These are phyloP conservation scores for Lithobates sylvaticus DNA, from an alignment of 2,797 vertebrate species.

Conservation along the genomic window DNA sequence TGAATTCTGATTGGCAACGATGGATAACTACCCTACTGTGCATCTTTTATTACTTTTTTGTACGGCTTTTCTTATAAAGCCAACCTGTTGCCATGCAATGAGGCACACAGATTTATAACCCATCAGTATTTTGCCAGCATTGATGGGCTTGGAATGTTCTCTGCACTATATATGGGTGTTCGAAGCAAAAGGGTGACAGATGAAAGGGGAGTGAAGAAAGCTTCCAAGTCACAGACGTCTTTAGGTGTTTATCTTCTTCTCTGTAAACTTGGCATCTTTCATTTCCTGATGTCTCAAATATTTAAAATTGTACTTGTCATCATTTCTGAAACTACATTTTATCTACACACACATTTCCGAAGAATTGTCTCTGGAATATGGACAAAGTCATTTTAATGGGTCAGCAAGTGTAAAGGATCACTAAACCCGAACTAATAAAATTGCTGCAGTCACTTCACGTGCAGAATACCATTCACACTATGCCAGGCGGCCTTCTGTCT, in stretches of 20 bases:
- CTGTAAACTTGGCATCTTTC: constrained; percentile 42
- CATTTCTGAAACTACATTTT: background rate
- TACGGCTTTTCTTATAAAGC: background rate
- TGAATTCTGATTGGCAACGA: too few species aligned
- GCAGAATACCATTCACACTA: too few species aligned
- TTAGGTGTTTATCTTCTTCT: constrained; percentile 33
- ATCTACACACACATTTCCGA: too few species aligned
- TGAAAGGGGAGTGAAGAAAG: background rate
- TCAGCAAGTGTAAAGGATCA: too few species aligned
- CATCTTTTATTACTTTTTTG: too few species aligned
- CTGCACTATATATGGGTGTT: constrained; percentile 12
- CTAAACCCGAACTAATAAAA: too few species aligned
- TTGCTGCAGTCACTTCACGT: too few species aligned
- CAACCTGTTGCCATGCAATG: background rate
- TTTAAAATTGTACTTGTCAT: constrained; percentile 25
- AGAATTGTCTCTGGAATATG: too few species aligned
- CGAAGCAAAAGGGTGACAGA: background rate
- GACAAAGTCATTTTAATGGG: too few species aligned
- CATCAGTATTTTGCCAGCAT: background rate
- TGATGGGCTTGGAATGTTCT: constrained; percentile 7
- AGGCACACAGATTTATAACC: background rate
- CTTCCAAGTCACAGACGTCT: background rate
- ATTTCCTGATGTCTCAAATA: constrained; percentile 32
- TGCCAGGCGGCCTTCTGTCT: too few species aligned
- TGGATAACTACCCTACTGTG: too few species aligned